Conservation (phyloP, 2,888 invertebrate genomes). For the Aricia artaxerxes region DNA sequence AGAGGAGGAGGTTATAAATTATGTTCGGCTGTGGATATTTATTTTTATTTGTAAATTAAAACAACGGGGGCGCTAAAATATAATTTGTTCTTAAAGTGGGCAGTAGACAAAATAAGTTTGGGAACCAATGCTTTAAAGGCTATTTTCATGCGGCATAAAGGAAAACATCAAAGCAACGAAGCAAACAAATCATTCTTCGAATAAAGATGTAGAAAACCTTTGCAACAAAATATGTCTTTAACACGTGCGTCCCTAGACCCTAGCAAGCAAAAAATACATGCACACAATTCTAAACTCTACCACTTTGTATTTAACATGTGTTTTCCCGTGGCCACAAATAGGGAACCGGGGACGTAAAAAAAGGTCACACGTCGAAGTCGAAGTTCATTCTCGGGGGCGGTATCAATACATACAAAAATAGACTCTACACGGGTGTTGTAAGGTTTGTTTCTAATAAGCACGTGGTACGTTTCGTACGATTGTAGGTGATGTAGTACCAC, state of each 20-base stretch:
- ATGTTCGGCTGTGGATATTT: too few relatives aligned
- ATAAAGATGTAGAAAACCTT: constrained; percentile 17
- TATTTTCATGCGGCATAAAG: too few relatives aligned
- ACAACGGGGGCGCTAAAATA: too few relatives aligned
- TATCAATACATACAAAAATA: constrained; percentile 1
- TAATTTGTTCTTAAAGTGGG: too few relatives aligned
- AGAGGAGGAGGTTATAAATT: too few relatives aligned
- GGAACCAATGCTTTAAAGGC: not conserved
- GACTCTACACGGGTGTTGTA: not conserved
- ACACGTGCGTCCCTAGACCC: constrained; percentile 4
- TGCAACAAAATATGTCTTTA: not conserved
- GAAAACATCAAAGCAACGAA: not conserved
- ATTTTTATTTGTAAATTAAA: too few relatives aligned
- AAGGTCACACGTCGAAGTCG: constrained; percentile 30
- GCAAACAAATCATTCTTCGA: not conserved
- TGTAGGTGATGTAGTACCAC: constrained; percentile 14
- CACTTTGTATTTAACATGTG: not conserved
- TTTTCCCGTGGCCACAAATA: not conserved
- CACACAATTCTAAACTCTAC: not conserved
- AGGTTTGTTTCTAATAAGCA: constrained; percentile 13
- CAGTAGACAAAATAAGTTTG: too few relatives aligned
- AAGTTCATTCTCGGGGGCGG: constrained; percentile 32
- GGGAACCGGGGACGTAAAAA: constrained; percentile 24
- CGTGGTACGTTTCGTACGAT: not conserved
- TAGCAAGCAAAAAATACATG: not conserved